A percentile compares a stretch with the other conserved stretches of the same genome.
Evolutionary conservation across 1,140 invertebrate genomes (phyloP).

Genomic region (Protaetia brevitarsis): DNA sequence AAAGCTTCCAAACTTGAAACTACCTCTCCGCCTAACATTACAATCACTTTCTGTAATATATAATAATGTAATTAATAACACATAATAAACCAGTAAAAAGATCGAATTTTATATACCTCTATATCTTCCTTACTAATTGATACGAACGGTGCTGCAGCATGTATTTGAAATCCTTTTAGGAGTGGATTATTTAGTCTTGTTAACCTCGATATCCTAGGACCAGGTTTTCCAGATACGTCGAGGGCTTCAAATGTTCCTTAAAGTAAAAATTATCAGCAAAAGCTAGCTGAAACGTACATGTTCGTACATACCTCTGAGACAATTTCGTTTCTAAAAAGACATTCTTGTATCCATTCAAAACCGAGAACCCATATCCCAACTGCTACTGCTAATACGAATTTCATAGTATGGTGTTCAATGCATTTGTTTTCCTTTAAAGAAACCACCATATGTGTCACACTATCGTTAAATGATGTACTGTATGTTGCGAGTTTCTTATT

Average conservation of each 20-base stretch:
- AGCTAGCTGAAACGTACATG: background rate
- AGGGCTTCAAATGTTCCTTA: slow-evolving; percentile 44
- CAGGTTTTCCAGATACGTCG: slow-evolving; percentile 38
- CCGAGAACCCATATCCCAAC: slow-evolving; percentile 45
- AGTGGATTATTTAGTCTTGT: slow-evolving; percentile 32
- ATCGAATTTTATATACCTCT: slow-evolving; percentile 33
- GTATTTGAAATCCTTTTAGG: slow-evolving; percentile 41
- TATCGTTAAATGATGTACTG: slow-evolving; percentile 32
- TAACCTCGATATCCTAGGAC: slow-evolving; percentile 40
- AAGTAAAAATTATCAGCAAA: slow-evolving; percentile 21
- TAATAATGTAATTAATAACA: background rate
- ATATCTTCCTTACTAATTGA: slow-evolving; percentile 36
- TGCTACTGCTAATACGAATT: slow-evolving; percentile 44
- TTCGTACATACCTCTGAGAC: slow-evolving; percentile 44
- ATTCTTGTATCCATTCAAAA: slow-evolving; percentile 44
- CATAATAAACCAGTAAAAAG: background rate
- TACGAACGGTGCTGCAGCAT: slow-evolving; percentile 36
- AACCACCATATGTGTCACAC: slow-evolving; percentile 45
- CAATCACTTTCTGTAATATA: slow-evolving; percentile 34
- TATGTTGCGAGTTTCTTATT: slow-evolving; percentile 38
- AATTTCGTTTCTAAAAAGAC: slow-evolving; percentile 37
- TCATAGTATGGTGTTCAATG: slow-evolving; percentile 44
- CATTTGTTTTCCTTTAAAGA: slow-evolving; percentile 36
- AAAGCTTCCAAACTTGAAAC: slow-evolving; percentile 32
- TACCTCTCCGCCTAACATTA: slow-evolving; percentile 35